Percentiles rank a stretch among this genome's conserved stretches.
Evolutionary conservation across 2,888 invertebrate species (phyloP).

Genomic region (Heliconius aoede): DNA sequence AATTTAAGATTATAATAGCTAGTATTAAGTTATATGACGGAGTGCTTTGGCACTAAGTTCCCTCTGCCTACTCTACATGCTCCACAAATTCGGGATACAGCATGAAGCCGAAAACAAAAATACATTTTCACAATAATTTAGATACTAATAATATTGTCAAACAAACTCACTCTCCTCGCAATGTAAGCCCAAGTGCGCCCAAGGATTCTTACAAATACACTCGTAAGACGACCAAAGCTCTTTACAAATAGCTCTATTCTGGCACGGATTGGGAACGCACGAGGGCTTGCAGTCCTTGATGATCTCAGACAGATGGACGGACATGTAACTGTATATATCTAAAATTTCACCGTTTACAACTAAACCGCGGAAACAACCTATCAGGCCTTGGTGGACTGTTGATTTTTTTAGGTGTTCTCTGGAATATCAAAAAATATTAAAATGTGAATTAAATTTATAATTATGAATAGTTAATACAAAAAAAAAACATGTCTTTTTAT

Average conservation of each 20-base stretch:
- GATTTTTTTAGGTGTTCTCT: constrained; percentile 92
- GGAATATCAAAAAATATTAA: constrained; percentile 49
- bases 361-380: constrained; percentile 96
- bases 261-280: constrained; percentile 96
- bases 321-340: constrained; percentile 96
- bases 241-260: constrained; percentile 94
- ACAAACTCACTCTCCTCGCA: constrained; percentile 93
- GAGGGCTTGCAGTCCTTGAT: constrained; percentile 97
- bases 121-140: background rate
- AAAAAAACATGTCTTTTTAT: too few relatives aligned
- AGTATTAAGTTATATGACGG: background rate
- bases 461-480: too few relatives aligned
- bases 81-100: too few relatives aligned
- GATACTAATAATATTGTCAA: background rate
- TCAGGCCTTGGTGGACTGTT: constrained; percentile 93
- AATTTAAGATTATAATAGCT: background rate
- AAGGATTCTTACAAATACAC: constrained; percentile 95
- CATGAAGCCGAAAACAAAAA: too few relatives aligned
- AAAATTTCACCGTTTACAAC: constrained; percentile 96
- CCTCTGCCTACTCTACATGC: too few relatives aligned
- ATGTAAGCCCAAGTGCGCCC: constrained; percentile 95
- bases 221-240: constrained; percentile 96
- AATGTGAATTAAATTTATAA: background rate
- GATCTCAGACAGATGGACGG: constrained; percentile 94
- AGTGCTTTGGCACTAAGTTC: too few relatives aligned